Evolutionary conservation across 2,797 vertebrate species (phyloP), one percentile per base, ranked within the genome.

Genomic region (Margarornis squamiger): DNA sequence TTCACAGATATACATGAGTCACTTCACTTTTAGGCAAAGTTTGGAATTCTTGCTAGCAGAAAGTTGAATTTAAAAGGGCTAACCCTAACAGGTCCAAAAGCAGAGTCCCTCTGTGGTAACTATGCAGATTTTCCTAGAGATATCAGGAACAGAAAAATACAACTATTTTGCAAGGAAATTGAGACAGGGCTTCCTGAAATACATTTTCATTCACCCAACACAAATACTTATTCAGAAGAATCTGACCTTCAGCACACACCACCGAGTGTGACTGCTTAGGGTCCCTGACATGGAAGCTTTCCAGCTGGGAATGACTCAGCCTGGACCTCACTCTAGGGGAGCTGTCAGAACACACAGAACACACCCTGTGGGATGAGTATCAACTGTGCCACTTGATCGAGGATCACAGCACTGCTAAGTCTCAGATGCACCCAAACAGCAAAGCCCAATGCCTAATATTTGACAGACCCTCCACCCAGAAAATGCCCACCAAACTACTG

Each of bases 301-400:
- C 34, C 11, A 27, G 23, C 5, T 23, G 30, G 20, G 9, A 70
- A 30, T 19, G 34, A 59, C 26, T 90, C 45, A 51, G 65, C 45
- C 43, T 1, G 3, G 57, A 71, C 21, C 39, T 81, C 24, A 45
- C 24, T 41, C 46, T 0, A 57, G 61, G 16, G 43, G 8, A 58
- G 14, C 62, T n/a, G 51, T 59, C 59, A 21, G 45, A 45, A 45
- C 43, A 45, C 43, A 90, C 78, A 76, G 78, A 65, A 72, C 10
- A 52, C 39, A 57, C 4, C 32, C 41, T 6, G 9, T 7, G 46
- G n/a, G 74, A 68, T 0, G 0, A 80, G 0, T 0, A 54, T 16
- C 29, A 39, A 16, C 52, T 55, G 17, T n/a, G 30, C 52, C 39
- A 23, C 36, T 23, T 55, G 39, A 66, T 11, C 21, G n/a, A 75